Base-by-base conservation (phyloP, 2,113 vertebrate genomes). In the Nicator chloris region DNA sequence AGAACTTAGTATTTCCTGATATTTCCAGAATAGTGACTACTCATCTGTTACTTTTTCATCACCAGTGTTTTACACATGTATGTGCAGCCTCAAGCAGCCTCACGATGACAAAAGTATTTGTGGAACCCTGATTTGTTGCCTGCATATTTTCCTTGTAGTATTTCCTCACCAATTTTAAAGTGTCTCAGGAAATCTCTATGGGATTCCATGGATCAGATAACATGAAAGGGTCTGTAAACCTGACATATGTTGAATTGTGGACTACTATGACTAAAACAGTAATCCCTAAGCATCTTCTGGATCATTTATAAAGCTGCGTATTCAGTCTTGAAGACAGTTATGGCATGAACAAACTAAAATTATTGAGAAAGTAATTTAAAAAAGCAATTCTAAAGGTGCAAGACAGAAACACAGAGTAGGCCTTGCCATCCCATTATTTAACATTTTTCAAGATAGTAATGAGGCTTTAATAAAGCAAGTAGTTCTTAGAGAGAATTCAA, bases 81-180 rank as follows among this genome's bases (percentile, higher is more conserved):
- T 49, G 61, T 82, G 65, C 82, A 93, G 69, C 80, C 78, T 73
- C 80, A 64, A 91, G 83, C 47, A 93, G 77, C 37, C 91, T 79
- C 82, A 87, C 0, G 1, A 92, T 39, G 72, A 69, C 92, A 92
- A n/a, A 93, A 94, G 40, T 61, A 84, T 73, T 86, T 91, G 78
- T 64, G 88, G 65, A 93, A 68, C 65, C 47, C 72, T 92, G 73
- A 88, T 96, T 90, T 96, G 92, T 86, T 96, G 95, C 87, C 88
- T 96, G 82, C 69, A 51, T 69, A 19, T 44, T 77, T 84, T 82
- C 44, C 93, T 90, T 77, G 75, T 11, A 90, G 42, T 8, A 0
- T 92, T 96, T 92, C 73, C 79, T 91, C 72, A 64, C 47, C 60
- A 63, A 45, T 93, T 96, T 91, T 84, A 57, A 91, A 86, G 64